Evolutionary conservation across 1,140 invertebrate species (phyloP).

Genomic region (Cyclargus thomasi): DNA sequence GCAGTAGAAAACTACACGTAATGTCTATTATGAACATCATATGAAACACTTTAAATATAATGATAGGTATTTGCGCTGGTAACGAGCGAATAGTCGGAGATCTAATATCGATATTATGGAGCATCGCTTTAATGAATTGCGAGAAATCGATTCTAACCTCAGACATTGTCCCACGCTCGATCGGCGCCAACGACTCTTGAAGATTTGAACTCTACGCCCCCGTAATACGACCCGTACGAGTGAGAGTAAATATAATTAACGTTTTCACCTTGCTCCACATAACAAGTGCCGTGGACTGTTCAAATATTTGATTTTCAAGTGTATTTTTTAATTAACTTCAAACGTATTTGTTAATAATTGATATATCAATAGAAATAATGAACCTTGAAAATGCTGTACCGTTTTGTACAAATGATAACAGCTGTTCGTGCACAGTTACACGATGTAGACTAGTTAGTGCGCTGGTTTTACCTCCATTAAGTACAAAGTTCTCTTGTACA

Average conservation of each 20-base stretch:
- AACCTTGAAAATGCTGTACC: neutral
- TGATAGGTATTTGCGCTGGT: conserved; percentile 9
- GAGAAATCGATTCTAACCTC: conserved; percentile 52
- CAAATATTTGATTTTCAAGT: conserved; percentile 19
- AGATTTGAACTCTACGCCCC: neutral
- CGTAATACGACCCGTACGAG: conserved; percentile 2
- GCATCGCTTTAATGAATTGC: conserved; percentile 46
- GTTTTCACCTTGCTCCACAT: conserved; percentile 59
- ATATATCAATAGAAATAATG: conserved; percentile 2
- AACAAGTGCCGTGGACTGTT: conserved; percentile 30
- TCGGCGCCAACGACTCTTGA: neutral
- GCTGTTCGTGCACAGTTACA: neutral
- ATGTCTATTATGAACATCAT: neutral
- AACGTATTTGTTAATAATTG: conserved; percentile 6
- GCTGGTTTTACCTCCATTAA: neutral
- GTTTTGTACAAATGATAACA: neutral
- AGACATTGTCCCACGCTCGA: conserved; percentile 52
- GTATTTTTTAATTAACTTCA: conserved; percentile 18
- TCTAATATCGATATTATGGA: conserved; percentile 40
- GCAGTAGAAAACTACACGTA: no score
- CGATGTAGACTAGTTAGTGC: neutral
- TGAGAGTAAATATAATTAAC: conserved; percentile 40
- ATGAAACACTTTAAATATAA: conserved; percentile 9
- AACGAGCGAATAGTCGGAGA: conserved; percentile 20
- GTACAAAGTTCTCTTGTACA: no score